Percentiles rank a stretch among this genome's conserved stretches.
Conservation (phyloP, 2,888 invertebrate species). For the Thymelicus sylvestris region DNA sequence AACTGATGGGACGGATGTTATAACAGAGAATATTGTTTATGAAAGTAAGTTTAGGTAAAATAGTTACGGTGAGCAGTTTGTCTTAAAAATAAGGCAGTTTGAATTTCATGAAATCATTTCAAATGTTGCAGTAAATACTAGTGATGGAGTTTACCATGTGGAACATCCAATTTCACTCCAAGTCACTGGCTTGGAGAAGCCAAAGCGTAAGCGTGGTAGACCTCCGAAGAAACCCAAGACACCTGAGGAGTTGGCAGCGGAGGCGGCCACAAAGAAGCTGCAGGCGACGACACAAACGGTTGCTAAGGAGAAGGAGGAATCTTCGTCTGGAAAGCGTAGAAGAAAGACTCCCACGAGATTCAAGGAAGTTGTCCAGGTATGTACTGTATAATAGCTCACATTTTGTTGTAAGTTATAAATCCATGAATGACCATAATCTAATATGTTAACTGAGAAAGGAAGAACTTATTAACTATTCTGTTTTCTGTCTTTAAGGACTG, state of each 20-base stretch:
- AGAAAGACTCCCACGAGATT: conserved; percentile 87
- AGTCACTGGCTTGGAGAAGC: conserved; percentile 87
- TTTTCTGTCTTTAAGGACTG: too few relatives aligned
- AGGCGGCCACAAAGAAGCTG: conserved; percentile 53
- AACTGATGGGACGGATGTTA: conserved; percentile 55
- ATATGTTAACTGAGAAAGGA: too few relatives aligned
- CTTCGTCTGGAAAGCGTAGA: conserved; percentile 85
- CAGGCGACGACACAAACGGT: conserved; percentile 49
- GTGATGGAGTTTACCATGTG: conserved; percentile 86
- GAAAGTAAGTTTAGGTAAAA: conserved; percentile 61
- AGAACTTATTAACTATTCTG: too few relatives aligned
- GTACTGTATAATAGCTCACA: background rate
- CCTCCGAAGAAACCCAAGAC: conserved; percentile 86
- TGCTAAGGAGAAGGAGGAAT: conserved; percentile 59
- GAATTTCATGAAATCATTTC: too few relatives aligned
- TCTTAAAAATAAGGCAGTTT: too few relatives aligned
- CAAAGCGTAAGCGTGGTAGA: conserved; percentile 88
- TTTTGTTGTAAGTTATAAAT: too few relatives aligned
- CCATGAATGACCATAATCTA: too few relatives aligned
- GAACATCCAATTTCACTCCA: conserved; percentile 87
- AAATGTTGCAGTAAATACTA: conserved; percentile 81
- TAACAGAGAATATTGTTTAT: conserved; percentile 67
- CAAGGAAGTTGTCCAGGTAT: conserved; percentile 85
- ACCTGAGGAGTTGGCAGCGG: conserved; percentile 63
- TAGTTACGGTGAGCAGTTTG: background rate